phyloP scores from a whole-genome alignment of 1,140 invertebrate genomes.

The Phortica variegata region DNA sequence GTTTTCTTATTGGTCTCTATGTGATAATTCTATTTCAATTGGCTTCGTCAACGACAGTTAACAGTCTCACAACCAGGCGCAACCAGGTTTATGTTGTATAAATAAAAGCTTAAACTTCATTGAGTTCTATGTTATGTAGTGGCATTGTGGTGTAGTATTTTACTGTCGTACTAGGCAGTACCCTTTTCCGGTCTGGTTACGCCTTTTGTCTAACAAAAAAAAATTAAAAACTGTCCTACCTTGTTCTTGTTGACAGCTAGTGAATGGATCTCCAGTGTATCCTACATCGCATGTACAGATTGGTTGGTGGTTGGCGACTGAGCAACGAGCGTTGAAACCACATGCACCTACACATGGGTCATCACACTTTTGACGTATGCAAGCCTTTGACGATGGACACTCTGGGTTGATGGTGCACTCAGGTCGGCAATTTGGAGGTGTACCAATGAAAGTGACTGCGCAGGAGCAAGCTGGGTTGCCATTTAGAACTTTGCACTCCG shows the following conservation, averaged over 20 bases:
- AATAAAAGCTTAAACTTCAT: too few species aligned
- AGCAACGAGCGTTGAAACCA: constrained; percentile 69
- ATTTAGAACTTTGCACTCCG: constrained; percentile 65
- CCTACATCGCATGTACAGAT: constrained; percentile 70
- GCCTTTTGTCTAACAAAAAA: constrained; percentile 20
- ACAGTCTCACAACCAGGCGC: too few species aligned
- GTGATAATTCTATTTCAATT: too few species aligned
- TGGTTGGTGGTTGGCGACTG: constrained; percentile 69
- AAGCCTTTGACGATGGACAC: constrained; percentile 65
- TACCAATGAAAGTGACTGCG: constrained; percentile 64
- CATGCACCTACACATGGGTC: constrained; percentile 72
- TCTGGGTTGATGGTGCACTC: constrained; percentile 69
- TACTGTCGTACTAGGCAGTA: constrained; percentile 7
- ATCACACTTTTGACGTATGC: constrained; percentile 66
- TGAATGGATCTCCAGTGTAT: constrained; percentile 77
- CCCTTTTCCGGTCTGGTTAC: constrained; percentile 38
- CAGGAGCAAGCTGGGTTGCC: constrained; percentile 71
- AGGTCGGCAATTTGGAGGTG: constrained; percentile 66
- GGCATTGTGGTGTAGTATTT: too few species aligned
- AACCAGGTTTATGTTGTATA: too few species aligned
- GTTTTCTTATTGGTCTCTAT: too few species aligned
- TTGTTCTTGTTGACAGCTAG: constrained; percentile 65
- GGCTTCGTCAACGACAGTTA: too few species aligned
- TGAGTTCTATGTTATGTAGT: too few species aligned
- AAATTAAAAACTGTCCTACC: constrained; percentile 58